These are phyloP conservation scores for Oxytorus armatus DNA, from an alignment of 2,888 invertebrate genomes.

Conservation along the genomic window DNA sequence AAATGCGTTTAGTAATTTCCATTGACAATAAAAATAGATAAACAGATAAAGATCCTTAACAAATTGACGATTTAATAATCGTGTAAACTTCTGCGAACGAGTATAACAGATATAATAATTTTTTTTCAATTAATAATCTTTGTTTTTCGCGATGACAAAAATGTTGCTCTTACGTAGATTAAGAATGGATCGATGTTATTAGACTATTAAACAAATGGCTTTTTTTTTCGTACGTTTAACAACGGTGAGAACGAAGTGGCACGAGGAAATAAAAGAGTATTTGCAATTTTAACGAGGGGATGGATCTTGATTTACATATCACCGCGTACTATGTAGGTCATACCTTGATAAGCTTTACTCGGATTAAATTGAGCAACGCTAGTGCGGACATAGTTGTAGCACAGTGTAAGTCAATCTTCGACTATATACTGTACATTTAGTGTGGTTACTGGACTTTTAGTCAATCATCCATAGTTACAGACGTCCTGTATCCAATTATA, in stretches of 20 bases:
- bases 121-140: no score
- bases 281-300: slow-evolving; percentile 40
- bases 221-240: not conserved
- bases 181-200: not conserved
- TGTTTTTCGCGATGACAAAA: slow-evolving; percentile 3
- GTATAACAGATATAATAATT: no score
- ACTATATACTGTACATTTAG: not conserved
- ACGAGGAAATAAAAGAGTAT: slow-evolving; percentile 14
- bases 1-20: no score
- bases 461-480: slow-evolving; percentile 15
- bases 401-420: slow-evolving; percentile 37
- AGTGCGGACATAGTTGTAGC: slow-evolving; percentile 24
- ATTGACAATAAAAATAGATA: no score
- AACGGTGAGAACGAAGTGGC: slow-evolving; percentile 7
- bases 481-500: not conserved
- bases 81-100: no score
- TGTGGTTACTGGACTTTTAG: slow-evolving; percentile 1
- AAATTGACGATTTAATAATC: no score
- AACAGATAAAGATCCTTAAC: no score
- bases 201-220: not conserved
- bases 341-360: slow-evolving; percentile 52
- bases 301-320: slow-evolving; percentile 51
- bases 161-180: slow-evolving; percentile 3
- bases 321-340: slow-evolving; percentile 46
- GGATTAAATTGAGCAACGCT: slow-evolving; percentile 55